Evolutionary conservation across 2,888 invertebrate genomes (phyloP).

Genomic region (Netelia inedita): DNA sequence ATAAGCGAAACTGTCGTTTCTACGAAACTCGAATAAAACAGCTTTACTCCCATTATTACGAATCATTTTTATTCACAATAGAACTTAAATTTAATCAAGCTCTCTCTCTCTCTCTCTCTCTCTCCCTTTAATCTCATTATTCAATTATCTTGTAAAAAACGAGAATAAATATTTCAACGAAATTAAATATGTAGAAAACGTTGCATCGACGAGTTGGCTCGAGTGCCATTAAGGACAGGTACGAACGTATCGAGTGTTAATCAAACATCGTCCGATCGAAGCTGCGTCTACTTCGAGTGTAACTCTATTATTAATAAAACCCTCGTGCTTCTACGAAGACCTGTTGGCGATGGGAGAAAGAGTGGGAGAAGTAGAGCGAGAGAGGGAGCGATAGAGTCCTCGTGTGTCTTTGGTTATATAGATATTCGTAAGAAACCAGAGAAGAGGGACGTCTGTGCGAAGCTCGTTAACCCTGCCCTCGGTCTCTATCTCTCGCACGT

Average conservation of each 20-base stretch:
- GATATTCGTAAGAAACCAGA: conserved; percentile 56
- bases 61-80: too few relatives aligned
- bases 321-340: not conserved
- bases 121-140: too few relatives aligned
- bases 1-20: too few relatives aligned
- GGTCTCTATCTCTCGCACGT: conserved; percentile 56
- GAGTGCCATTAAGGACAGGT: not conserved
- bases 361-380: not conserved
- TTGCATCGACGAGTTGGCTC: not conserved
- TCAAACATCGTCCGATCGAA: conserved; percentile 20
- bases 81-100: too few relatives aligned
- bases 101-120: too few relatives aligned
- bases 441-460: conserved; percentile 66
- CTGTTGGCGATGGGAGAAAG: not conserved
- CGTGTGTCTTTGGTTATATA: conserved; percentile 60
- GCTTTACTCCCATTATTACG: too few relatives aligned
- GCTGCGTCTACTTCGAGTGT: not conserved
- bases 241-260: conserved; percentile 10
- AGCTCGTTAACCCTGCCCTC: conserved; percentile 75
- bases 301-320: conserved; percentile 5
- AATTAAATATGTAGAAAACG: not conserved
- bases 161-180: too few relatives aligned
- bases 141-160: too few relatives aligned
- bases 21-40: too few relatives aligned
- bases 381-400: conserved; percentile 16